Evolutionary conservation across 1,140 invertebrate genomes (phyloP).

Genomic region (Tetramorium simillimum): DNA sequence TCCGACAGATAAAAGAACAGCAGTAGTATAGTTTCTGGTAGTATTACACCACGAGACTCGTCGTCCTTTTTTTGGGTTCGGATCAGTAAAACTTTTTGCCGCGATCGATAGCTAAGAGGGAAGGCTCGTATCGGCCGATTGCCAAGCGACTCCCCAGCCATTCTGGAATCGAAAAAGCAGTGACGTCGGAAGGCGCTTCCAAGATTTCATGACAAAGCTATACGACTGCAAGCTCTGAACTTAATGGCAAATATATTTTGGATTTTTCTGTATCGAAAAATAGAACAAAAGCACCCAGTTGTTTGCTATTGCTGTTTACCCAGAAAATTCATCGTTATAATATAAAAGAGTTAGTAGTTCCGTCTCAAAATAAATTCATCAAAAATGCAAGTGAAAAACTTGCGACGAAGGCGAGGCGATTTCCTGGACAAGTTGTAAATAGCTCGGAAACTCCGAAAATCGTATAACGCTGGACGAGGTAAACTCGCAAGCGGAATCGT

Average conservation of each 20-base stretch:
- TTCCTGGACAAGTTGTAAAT: background rate
- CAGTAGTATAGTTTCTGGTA: background rate
- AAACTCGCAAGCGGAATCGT: too few relatives aligned
- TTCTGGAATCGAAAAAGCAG: conserved; percentile 10
- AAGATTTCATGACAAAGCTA: background rate
- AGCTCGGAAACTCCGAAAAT: background rate
- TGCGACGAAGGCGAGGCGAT: background rate
- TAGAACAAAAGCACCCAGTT: background rate
- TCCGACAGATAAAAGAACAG: conserved; percentile 7
- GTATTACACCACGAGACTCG: background rate
- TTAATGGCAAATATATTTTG: background rate
- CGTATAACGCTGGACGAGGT: background rate
- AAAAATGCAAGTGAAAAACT: background rate
- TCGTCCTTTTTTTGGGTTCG: background rate
- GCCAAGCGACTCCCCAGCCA: conserved; percentile 30
- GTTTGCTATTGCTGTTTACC: background rate
- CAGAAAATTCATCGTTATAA: background rate
- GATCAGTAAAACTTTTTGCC: conserved; percentile 37
- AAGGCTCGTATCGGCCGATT: conserved; percentile 30
- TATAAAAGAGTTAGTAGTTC: background rate
- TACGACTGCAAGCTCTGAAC: background rate
- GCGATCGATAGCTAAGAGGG: background rate
- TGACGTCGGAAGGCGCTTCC: background rate
- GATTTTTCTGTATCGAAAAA: background rate
- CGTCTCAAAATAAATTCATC: background rate